Evolutionary conservation across 2,888 invertebrate genomes (phyloP).

Genomic region (Drosophila pullipes): DNA sequence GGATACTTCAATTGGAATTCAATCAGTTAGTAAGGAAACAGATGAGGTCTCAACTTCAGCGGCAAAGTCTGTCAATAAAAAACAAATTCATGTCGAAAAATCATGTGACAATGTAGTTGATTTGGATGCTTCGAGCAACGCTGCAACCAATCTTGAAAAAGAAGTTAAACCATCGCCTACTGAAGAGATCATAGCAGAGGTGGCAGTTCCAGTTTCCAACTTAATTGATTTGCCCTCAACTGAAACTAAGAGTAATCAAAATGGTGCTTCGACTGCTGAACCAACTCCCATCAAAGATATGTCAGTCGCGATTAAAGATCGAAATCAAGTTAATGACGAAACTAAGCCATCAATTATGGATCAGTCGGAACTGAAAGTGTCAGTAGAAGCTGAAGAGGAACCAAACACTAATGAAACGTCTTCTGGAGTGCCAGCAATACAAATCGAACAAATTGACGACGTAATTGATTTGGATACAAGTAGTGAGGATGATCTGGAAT

Average conservation of each 20-base stretch:
- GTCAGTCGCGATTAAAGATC: no score
- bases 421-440: background rate
- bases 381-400: background rate
- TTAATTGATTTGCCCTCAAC: background rate
- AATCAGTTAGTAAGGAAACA: background rate
- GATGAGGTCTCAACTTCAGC: background rate
- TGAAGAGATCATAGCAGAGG: background rate
- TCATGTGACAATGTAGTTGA: background rate
- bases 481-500: background rate
- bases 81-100: background rate
- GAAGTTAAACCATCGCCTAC: background rate
- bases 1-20: background rate
- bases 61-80: background rate
- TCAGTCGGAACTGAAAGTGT: background rate
- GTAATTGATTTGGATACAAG: conserved; percentile 12
- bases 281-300: background rate
- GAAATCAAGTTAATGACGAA: background rate
- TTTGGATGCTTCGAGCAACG: background rate
- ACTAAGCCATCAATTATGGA: background rate
- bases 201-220: background rate
- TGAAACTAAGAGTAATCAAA: background rate
- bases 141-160: background rate
- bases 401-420: background rate
- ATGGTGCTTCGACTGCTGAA: background rate
- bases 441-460: background rate